Conservation (phyloP, 64 coral and sea anemone species). For the Orbicella faveolata region DNA sequence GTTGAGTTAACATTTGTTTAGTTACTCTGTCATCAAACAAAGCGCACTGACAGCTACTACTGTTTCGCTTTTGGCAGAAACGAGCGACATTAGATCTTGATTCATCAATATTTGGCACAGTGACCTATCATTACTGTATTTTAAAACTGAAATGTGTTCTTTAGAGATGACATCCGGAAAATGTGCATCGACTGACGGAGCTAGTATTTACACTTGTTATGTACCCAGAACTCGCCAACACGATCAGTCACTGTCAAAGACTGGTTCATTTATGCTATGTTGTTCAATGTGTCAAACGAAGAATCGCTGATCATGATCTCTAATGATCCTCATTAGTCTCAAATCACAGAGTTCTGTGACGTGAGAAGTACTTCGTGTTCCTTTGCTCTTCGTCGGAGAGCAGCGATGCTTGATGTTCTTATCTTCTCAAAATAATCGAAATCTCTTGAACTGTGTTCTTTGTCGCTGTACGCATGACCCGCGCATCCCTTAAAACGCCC, state of each 20-base stretch:
- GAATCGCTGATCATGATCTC: no score
- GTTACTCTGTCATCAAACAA: constrained; percentile 29
- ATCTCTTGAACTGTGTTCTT: constrained; percentile 39
- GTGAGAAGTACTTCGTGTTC: constrained; percentile 67
- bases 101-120: background rate
- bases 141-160: background rate
- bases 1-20: constrained; percentile 20
- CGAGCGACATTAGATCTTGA: background rate
- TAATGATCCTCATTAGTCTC: no score
- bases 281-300: no score
- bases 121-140: background rate
- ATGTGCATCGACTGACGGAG: background rate
- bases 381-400: constrained; percentile 85
- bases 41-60: background rate
- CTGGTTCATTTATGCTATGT: background rate
- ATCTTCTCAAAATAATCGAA: constrained; percentile 74
- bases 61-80: constrained; percentile 12
- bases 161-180: background rate
- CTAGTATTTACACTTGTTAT: constrained; percentile 14
- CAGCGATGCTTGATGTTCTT: constrained; percentile 81
- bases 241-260: background rate
- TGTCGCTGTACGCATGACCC: constrained; percentile 3
- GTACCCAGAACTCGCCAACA: background rate
- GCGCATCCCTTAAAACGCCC: background rate
- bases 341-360: constrained; percentile 14